Evolutionary conservation across 35 echinoderm and acorn worm species (phyloP).

Genomic region (Lytechinus pictus): DNA sequence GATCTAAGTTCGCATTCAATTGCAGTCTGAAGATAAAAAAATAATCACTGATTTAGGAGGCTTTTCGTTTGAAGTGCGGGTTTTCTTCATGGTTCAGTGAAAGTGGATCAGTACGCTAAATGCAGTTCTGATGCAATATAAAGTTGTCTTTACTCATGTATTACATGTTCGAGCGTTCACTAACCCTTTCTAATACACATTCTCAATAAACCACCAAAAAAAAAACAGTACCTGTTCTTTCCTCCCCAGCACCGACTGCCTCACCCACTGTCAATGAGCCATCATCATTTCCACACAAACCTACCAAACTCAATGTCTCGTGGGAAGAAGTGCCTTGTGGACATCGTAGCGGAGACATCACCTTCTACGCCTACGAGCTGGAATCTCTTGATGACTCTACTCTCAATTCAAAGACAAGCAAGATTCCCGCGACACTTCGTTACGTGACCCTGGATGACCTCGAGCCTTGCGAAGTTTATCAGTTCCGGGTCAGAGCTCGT

Average conservation of each 20-base stretch:
- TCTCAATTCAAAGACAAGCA: background rate
- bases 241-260: slow-evolving; percentile 6
- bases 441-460: slow-evolving; percentile 36
- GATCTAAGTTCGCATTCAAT: no score
- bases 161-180: no score
- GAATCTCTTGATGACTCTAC: background rate
- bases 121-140: no score
- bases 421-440: background rate
- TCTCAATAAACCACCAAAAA: no score
- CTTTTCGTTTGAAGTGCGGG: no score
- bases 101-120: no score
- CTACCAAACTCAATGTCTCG: slow-evolving; percentile 37
- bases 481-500: slow-evolving; percentile 43
- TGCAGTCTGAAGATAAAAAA: no score
- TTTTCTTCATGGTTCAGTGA: no score
- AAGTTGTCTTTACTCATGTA: no score
- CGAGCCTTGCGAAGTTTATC: slow-evolving; percentile 49
- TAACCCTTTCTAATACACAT: no score
- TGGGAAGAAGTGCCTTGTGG: slow-evolving; percentile 63
- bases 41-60: no score
- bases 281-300: background rate
- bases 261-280: background rate
- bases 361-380: slow-evolving; percentile 44
- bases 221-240: background rate
- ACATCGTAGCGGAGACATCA: slow-evolving; percentile 37